Conservation (phyloP, 1,140 invertebrate genomes). For the Zaprionus africanus region DNA sequence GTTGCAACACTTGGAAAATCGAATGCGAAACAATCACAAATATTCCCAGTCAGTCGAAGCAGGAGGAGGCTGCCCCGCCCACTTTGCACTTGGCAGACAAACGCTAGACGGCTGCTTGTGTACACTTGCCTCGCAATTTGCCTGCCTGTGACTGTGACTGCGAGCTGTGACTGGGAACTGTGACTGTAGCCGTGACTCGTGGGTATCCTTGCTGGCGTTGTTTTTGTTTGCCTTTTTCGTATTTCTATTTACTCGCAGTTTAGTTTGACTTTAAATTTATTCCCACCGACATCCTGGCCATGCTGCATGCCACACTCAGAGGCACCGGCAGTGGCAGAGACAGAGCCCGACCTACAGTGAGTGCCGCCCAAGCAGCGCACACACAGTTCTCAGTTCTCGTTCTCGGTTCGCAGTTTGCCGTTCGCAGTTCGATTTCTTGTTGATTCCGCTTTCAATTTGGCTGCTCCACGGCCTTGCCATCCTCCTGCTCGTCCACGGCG, state of each 20-base stretch:
- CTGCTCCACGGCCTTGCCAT: slow-evolving; percentile 61
- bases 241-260: slow-evolving; percentile 82
- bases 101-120: slow-evolving; percentile 77
- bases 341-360: too few species aligned
- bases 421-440: slow-evolving; percentile 63
- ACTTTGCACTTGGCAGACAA: slow-evolving; percentile 77
- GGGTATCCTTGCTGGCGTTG: slow-evolving; percentile 65
- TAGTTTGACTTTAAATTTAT: slow-evolving; percentile 83
- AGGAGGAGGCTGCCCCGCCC: slow-evolving; percentile 24
- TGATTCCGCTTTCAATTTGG: slow-evolving; percentile 72
- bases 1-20: slow-evolving; percentile 76
- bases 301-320: too few species aligned
- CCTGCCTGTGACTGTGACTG: slow-evolving; percentile 41
- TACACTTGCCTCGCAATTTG: slow-evolving; percentile 66
- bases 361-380: not conserved
- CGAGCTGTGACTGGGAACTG: not conserved
- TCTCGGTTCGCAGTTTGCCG: slow-evolving; percentile 19
- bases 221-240: slow-evolving; percentile 83
- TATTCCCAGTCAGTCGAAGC: slow-evolving; percentile 49
- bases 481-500: slow-evolving; percentile 5
- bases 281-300: slow-evolving; percentile 56
- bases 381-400: slow-evolving; percentile 21
- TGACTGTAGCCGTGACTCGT: slow-evolving; percentile 24
- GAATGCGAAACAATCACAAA: slow-evolving; percentile 81
- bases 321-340: too few species aligned